phyloP scores from a whole-genome alignment of 2,113 vertebrate genomes.

The Zapus hudsonius region DNA sequence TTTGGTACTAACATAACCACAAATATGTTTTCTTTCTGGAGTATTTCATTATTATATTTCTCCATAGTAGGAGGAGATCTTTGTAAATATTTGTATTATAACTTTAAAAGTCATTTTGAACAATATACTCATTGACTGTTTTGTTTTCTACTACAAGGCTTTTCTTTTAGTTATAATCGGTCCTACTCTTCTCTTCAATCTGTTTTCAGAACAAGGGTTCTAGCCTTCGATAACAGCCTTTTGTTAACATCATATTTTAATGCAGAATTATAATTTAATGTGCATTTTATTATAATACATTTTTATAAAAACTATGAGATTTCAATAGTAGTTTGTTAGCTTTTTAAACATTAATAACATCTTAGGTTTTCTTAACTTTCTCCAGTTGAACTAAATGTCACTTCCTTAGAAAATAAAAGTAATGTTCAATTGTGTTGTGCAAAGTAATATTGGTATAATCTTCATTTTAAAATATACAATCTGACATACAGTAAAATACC shows the following conservation, averaged over 20 bases:
- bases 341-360: conserved; percentile 22
- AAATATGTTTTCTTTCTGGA: conserved; percentile 39
- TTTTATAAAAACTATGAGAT: neutral
- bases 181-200: neutral
- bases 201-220: conserved; percentile 1
- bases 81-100: conserved; percentile 47
- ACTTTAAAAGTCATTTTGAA: conserved; percentile 42
- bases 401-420: neutral
- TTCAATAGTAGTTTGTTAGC: neutral
- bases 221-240: neutral
- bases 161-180: neutral
- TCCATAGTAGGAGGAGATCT: neutral
- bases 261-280: conserved; percentile 16
- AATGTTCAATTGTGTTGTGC: conserved; percentile 4
- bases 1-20: conserved; percentile 13
- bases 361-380: conserved; percentile 29
- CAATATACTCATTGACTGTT: conserved; percentile 33
- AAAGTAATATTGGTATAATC: neutral
- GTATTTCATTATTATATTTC: conserved; percentile 8
- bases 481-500: neutral
- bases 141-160: conserved; percentile 29
- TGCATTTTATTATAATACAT: neutral
- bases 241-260: neutral
- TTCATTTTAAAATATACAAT: conserved; percentile 6
- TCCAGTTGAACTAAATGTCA: conserved; percentile 25